Conservation (phyloP, 2,797 vertebrate species). For the Poeciliopsis infans region DNA sequence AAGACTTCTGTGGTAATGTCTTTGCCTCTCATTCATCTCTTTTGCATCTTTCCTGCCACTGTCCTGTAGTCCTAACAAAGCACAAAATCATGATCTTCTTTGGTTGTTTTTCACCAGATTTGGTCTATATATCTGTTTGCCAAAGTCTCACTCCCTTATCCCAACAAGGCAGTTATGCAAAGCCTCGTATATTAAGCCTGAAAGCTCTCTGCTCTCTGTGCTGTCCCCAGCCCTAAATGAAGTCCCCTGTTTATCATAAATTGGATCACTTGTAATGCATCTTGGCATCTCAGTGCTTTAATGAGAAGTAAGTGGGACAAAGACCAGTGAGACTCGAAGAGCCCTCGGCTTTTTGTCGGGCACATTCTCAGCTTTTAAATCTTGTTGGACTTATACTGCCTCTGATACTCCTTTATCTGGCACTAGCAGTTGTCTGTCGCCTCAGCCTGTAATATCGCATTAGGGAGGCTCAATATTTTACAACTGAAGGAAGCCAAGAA, state of each 20-base stretch:
- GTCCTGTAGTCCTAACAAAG: conserved; percentile 35
- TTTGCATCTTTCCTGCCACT: conserved; percentile 19
- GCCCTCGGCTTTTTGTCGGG: conserved; percentile 50
- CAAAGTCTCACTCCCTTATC: conserved; percentile 44
- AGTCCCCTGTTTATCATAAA: conserved; percentile 66
- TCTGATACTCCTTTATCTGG: conserved; percentile 61
- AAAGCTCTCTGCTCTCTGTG: conserved; percentile 45
- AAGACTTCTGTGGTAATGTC: conserved; percentile 47
- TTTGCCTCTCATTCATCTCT: conserved; percentile 46
- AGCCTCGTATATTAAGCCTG: conserved; percentile 31
- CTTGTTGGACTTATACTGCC: conserved; percentile 53
- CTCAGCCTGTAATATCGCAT: conserved; percentile 44
- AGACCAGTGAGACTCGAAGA: conserved; percentile 62
- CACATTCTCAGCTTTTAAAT: conserved; percentile 71
- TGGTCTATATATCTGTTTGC: conserved; percentile 29
- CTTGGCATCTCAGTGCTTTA: conserved; percentile 55
- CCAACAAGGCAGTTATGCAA: conserved; percentile 46
- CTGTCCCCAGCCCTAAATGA: conserved; percentile 66
- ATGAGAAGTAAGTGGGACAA: conserved; percentile 64
- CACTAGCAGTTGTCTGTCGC: conserved; percentile 54
- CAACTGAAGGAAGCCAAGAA: conserved; percentile 52
- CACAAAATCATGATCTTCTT: conserved; percentile 43
- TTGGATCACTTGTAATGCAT: conserved; percentile 52
- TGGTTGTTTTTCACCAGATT: conserved; percentile 32
- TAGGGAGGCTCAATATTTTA: conserved; percentile 56